These are phyloP conservation scores for Cisticola juncidis DNA, from an alignment of 2,113 vertebrate species.

Conservation along the genomic window DNA sequence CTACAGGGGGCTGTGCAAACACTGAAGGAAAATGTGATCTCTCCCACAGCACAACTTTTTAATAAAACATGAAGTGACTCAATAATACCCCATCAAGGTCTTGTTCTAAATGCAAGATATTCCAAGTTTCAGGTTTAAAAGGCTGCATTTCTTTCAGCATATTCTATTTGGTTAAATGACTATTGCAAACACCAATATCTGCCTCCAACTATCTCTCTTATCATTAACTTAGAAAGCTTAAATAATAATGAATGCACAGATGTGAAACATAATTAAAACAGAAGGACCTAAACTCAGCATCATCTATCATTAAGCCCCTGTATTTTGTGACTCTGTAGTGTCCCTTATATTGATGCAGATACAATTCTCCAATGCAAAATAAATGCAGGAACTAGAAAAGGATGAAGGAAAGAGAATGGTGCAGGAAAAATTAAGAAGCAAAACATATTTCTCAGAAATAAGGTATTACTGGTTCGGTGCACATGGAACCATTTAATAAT, in stretches of 20 bases:
- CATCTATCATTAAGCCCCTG: not conserved
- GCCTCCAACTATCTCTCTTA: not conserved
- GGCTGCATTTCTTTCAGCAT: not conserved
- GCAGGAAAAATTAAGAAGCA: not conserved
- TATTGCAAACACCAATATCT: not conserved
- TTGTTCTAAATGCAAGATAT: not conserved
- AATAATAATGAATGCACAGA: not conserved
- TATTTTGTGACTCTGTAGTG: not conserved
- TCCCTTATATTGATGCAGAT: not conserved
- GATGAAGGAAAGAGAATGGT: not conserved
- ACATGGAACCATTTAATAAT: not conserved
- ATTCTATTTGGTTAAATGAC: not conserved
- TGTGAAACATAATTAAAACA: not conserved
- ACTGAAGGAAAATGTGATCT: not conserved
- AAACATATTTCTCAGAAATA: not conserved
- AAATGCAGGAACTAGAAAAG: not conserved
- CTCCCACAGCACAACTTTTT: not conserved
- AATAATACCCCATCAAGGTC: not conserved
- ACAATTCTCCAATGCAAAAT: not conserved
- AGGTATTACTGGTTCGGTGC: not conserved
- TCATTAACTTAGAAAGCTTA: not conserved
- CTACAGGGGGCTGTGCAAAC: not conserved
- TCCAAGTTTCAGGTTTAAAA: not conserved
- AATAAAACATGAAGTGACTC: constrained; percentile 4
- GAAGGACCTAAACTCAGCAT: not conserved